Percentiles rank a stretch among this genome's conserved stretches.
These are phyloP conservation scores for Huso huso DNA, from an alignment of 2,797 vertebrate species.

Conservation along the genomic window DNA sequence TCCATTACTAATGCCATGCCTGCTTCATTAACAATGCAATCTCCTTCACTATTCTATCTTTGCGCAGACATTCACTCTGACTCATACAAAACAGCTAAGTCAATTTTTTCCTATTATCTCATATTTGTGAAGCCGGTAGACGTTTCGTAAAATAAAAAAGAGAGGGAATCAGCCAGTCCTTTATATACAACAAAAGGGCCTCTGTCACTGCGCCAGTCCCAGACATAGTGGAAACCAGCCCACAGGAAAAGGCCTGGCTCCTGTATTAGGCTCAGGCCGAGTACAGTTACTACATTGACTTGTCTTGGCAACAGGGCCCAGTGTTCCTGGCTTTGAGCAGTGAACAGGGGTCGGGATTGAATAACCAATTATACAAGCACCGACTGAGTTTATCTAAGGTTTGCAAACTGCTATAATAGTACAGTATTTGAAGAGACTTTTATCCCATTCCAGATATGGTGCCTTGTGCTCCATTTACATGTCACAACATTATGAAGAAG, in stretches of 20 bases:
- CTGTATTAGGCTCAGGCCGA: slow-evolving; percentile 67
- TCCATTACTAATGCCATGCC: neutral
- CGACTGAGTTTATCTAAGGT: slow-evolving; percentile 86
- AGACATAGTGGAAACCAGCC: slow-evolving; percentile 85
- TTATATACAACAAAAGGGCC: slow-evolving; percentile 84
- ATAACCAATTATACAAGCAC: slow-evolving; percentile 93
- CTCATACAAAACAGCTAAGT: slow-evolving; percentile 62
- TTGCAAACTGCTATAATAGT: slow-evolving; percentile 78
- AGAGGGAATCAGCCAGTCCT: slow-evolving; percentile 66
- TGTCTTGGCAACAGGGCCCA: slow-evolving; percentile 80
- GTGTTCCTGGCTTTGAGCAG: slow-evolving; percentile 72
- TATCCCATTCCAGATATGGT: slow-evolving; percentile 66
- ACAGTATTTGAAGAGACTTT: slow-evolving; percentile 73
- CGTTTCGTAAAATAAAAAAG: slow-evolving; percentile 58
- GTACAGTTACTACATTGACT: slow-evolving; percentile 94
- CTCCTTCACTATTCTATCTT: slow-evolving; percentile 6
- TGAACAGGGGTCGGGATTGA: slow-evolving; percentile 84
- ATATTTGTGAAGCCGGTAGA: slow-evolving; percentile 90
- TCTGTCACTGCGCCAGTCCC: slow-evolving; percentile 93
- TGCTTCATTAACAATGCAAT: slow-evolving; percentile 10
- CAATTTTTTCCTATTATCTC: slow-evolving; percentile 84
- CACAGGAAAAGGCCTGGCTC: slow-evolving; percentile 97
- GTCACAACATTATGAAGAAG: slow-evolving; percentile 33
- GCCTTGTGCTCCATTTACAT: slow-evolving; percentile 61
- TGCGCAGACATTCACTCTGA: slow-evolving; percentile 44